Conservation (phyloP, 2,113 vertebrate species). For the Eulemur rufifrons region DNA sequence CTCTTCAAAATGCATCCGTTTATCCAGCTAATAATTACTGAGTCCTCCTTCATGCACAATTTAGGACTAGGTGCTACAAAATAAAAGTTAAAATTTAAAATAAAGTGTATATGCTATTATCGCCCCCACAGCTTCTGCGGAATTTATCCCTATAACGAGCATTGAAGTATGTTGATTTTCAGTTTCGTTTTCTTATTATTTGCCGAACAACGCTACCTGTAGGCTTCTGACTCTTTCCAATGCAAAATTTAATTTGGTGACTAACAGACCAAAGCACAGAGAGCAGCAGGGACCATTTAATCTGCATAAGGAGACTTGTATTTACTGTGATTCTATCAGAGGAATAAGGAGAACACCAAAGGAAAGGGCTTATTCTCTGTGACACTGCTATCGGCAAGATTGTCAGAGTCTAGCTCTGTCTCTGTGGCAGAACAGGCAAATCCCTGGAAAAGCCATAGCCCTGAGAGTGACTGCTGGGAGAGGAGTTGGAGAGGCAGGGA, state of each 20-base stretch:
- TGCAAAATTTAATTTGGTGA: constrained; percentile 82
- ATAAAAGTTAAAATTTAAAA: constrained; percentile 65
- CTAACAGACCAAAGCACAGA: constrained; percentile 75
- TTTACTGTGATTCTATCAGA: constrained; percentile 59
- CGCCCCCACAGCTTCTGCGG: constrained; percentile 31
- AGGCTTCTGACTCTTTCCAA: constrained; percentile 79
- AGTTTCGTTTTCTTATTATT: constrained; percentile 79
- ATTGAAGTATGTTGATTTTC: constrained; percentile 76
- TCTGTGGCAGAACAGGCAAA: background rate
- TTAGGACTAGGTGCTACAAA: background rate
- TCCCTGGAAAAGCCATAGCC: background rate
- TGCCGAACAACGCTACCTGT: constrained; percentile 79
- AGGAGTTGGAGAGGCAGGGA: background rate
- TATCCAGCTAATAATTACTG: background rate
- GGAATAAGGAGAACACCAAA: background rate
- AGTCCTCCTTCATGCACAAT: background rate
- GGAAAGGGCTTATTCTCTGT: background rate
- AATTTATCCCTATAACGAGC: constrained; percentile 79
- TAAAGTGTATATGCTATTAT: constrained; percentile 78
- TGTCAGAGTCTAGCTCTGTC: background rate
- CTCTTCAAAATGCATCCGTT: constrained; percentile 55
- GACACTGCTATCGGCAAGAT: background rate
- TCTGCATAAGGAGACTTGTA: constrained; percentile 72
- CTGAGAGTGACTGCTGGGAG: background rate
- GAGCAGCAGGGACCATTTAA: constrained; percentile 50